Evolutionary conservation across 2,113 vertebrate species (phyloP).

Genomic region (Podiceps cristatus): DNA sequence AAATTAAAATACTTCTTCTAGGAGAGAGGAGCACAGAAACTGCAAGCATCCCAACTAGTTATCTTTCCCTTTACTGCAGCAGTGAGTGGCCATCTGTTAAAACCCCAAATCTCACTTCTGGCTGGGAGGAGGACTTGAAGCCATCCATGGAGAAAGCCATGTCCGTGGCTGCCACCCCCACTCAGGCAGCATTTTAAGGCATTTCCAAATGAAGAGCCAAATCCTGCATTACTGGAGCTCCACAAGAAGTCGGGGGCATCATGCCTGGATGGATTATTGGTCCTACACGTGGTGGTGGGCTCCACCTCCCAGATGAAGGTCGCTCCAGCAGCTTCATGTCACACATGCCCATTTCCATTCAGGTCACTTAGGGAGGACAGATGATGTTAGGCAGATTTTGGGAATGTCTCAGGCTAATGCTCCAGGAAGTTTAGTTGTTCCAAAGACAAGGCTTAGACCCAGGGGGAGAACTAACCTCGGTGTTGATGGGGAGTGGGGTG

Average conservation of each 20-base stretch:
- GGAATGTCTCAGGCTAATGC: not conserved
- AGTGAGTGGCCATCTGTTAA: not conserved
- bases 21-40: not conserved
- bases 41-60: not conserved
- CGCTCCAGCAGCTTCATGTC: not conserved
- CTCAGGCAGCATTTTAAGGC: not conserved
- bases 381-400: not conserved
- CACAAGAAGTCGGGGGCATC: accelerated
- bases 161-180: not conserved
- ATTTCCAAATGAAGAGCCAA: not conserved
- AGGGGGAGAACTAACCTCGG: not conserved
- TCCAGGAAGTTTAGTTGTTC: not conserved
- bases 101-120: not conserved
- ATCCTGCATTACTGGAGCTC: not conserved
- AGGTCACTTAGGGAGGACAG: not conserved
- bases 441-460: not conserved
- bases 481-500: not conserved
- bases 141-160: not conserved
- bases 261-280: not conserved
- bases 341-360: not conserved
- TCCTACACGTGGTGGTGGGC: not conserved
- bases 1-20: constrained; percentile 17
- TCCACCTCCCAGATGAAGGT: not conserved
- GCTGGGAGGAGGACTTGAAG: not conserved
- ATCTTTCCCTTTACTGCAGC: not conserved